Percentiles rank a stretch among this genome's conserved stretches.
Conservation (phyloP, 2,113 vertebrate genomes). For the Ifrita kowaldi region DNA sequence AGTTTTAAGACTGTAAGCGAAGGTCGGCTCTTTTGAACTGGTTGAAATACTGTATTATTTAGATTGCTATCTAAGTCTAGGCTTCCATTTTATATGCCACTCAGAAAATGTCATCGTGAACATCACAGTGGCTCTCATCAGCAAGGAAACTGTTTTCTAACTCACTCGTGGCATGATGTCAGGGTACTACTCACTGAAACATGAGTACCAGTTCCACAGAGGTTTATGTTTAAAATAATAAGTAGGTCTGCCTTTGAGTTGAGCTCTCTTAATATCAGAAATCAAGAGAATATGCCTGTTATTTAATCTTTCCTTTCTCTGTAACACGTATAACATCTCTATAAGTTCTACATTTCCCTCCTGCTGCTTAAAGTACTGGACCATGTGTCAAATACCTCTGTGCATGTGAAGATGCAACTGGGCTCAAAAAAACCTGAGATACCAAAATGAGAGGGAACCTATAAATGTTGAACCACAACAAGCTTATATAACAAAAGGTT, state of each 20-base stretch:
- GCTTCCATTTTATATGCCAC: neutral
- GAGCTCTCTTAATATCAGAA: neutral
- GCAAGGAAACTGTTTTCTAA: neutral
- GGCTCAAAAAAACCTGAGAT: neutral
- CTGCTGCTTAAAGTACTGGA: neutral
- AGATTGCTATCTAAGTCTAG: neutral
- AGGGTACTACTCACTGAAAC: neutral
- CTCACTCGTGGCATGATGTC: neutral
- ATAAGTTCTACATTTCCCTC: neutral
- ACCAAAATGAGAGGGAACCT: neutral
- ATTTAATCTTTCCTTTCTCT: neutral
- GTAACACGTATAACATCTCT: neutral
- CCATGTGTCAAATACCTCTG: neutral
- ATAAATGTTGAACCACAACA: neutral
- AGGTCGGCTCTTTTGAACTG: neutral
- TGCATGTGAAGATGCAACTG: neutral
- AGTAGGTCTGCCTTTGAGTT: neutral
- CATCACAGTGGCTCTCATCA: neutral
- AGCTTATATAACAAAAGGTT: neutral
- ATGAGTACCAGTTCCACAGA: neutral
- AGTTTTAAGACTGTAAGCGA: neutral
- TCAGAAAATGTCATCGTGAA: neutral
- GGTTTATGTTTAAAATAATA: neutral
- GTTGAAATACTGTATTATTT: neutral
- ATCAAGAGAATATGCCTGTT: neutral